Conservation (phyloP, 23 tunicate species). For the Styela clava region DNA sequence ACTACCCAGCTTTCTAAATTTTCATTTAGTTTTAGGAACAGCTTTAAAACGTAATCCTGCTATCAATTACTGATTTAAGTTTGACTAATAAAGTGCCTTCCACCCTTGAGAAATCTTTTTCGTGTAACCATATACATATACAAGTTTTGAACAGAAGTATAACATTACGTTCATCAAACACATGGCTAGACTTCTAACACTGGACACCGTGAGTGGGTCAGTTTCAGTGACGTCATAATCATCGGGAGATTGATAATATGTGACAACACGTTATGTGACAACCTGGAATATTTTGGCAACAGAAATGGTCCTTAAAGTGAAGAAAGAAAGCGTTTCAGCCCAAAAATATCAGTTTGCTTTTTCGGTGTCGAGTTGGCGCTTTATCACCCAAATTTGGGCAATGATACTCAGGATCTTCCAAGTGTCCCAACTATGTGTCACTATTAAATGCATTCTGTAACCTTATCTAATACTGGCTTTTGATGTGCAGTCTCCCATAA, state of each 20-base stretch:
- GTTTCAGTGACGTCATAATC: not conserved
- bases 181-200: not conserved
- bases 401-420: not conserved
- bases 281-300: not conserved
- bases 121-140: not conserved
- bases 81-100: not conserved
- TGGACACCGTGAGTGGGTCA: not conserved
- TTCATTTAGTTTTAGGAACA: no score
- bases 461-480: conserved; percentile 3
- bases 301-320: not conserved
- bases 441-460: conserved; percentile 7
- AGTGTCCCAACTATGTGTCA: not conserved
- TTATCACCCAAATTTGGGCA: not conserved
- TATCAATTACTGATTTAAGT: not conserved
- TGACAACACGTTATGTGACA: not conserved
- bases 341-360: not conserved
- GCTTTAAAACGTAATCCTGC: not conserved
- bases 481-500: conserved; percentile 13
- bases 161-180: not conserved
- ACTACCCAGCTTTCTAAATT: no score
- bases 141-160: not conserved
- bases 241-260: not conserved
- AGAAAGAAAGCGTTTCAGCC: not conserved
- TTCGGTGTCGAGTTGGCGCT: no score
- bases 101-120: not conserved